A percentile compares a stretch with the other conserved stretches of the same genome.
These are phyloP conservation scores for Plectropomus leopardus DNA, from an alignment of 2,113 vertebrate species.

Conservation along the genomic window DNA sequence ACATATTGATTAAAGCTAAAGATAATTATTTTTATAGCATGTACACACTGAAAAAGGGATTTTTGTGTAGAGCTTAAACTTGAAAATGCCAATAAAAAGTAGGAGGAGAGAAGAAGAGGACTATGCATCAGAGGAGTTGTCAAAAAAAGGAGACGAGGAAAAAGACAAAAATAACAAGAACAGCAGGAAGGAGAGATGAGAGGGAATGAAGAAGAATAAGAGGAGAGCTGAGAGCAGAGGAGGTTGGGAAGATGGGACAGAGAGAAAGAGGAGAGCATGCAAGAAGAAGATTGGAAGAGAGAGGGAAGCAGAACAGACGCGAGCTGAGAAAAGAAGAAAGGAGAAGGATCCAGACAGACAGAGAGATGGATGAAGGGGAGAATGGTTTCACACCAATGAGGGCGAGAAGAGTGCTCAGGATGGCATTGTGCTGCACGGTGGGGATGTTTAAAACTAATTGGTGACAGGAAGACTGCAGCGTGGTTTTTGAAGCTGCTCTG, in stretches of 20 bases:
- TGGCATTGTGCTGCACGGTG: constrained; percentile 37
- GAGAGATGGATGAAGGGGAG: background rate
- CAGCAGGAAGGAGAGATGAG: constrained; percentile 6
- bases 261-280: background rate
- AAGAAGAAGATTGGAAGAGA: background rate
- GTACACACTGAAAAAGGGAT: too few species aligned
- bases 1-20: too few species aligned
- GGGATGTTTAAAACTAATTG: constrained; percentile 51
- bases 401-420: constrained; percentile 45
- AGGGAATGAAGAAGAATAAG: background rate
- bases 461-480: constrained; percentile 5
- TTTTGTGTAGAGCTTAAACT: too few species aligned
- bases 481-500: background rate
- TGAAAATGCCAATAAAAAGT: background rate
- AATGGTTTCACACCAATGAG: constrained; percentile 54
- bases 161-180: background rate
- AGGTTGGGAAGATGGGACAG: background rate
- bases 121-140: background rate
- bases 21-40: too few species aligned
- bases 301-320: background rate
- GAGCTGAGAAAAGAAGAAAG: background rate
- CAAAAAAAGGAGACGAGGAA: background rate
- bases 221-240: background rate
- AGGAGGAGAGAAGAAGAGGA: background rate
- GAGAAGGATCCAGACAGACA: background rate